Evolutionary conservation across 2,797 vertebrate species (phyloP), one percentile per base, ranked within the genome.

Genomic region (Rhabdomys pumilio): DNA sequence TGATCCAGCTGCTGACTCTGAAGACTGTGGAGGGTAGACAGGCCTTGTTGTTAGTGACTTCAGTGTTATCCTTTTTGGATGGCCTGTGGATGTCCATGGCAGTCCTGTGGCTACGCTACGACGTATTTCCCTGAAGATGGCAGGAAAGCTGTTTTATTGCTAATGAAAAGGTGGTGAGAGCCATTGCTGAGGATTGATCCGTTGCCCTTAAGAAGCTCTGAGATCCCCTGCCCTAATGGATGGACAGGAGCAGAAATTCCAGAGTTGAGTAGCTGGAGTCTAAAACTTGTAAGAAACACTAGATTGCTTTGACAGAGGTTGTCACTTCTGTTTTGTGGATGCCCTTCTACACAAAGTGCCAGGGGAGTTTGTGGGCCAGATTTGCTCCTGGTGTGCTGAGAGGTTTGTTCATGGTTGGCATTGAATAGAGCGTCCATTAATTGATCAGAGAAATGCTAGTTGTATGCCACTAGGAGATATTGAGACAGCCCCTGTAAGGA

Each of bases 151-250:
- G 63, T 95, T 97, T 98, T 96, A 95, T 96, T 95, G 91, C 96
- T 97, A 97, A 98, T 97, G 97, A 98, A 97, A 97, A 98, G 97
- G 97, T 95, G 93, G 92, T 95, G 95, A 97, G 96, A 92, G 89
- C 93, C 93, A 93, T 85, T 96, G 95, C 95, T 90, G 90, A 90
- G 95, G 94, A 50, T 50, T 50, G 50, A 50, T 57, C 55, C 17
- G 17, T 57, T 19, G 97, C 97, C 89, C 81, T 95, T 97, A 96
- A 95, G 97, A 96, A 95, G 86, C 87, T 85, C 89, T 88, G 85
- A 76, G 95, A 84, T 95, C 97, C 83, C 90, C 89, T 91, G 90
- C 89, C 76, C 95, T 97, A 95, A 97, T 96, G 96, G 96, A 90
- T 88, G 83, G 91, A 61, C 95, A 97, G 96, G 83, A 96, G 92